Base-by-base conservation (phyloP, 2,113 vertebrate genomes). In the Seriola dumerili region DNA sequence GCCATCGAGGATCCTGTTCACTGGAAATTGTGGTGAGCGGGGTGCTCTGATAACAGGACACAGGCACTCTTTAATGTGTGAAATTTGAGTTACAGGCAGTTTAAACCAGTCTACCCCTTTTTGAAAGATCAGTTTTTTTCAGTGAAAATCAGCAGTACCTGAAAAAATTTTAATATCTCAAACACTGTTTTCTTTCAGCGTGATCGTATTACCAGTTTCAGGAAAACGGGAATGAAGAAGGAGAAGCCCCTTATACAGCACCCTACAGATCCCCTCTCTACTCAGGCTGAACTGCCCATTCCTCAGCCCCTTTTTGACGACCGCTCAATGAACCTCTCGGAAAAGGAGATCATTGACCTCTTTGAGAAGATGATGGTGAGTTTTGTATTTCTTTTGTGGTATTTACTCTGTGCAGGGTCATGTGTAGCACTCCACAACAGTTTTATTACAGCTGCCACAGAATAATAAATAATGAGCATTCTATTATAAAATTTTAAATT, bases 291-390 rank as follows among this genome's bases (percentile, higher is more conserved):
- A 75, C 93, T 99, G 77, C 98, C 97, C 0, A 74, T 96, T 59
- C 96, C 96, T 57, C 98, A 99, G 90, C 96, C 96, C 0, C 93
- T 98, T 7, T 97, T 96, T 29, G 98, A 99, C 71, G 98, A 99
- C 21, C 96, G 97, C 68, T 97, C 96, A 85, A 94, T 96, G 95
- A 97, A 98, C 88, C 96, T 99, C 78, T 99, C 98, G 0, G 98
- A 99, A 91, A 99, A 99, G 84, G 98, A 99, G 96, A 98, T 99
- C 58, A 94, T 97, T 89, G 97, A 99, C 94, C 96, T 99, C 65
- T 99, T 99, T 91, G 98, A 99, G 90, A 99, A 99, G 94, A 99
- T 99, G 98, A 99, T 99, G 98, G 98, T 99, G 91, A 97, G 97
- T 73, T 59, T 76, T 64, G 34, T 70, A 4, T 76, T 77, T 62